Conservation (phyloP, 2,113 vertebrate genomes). For the Dermatemys mawii region DNA sequence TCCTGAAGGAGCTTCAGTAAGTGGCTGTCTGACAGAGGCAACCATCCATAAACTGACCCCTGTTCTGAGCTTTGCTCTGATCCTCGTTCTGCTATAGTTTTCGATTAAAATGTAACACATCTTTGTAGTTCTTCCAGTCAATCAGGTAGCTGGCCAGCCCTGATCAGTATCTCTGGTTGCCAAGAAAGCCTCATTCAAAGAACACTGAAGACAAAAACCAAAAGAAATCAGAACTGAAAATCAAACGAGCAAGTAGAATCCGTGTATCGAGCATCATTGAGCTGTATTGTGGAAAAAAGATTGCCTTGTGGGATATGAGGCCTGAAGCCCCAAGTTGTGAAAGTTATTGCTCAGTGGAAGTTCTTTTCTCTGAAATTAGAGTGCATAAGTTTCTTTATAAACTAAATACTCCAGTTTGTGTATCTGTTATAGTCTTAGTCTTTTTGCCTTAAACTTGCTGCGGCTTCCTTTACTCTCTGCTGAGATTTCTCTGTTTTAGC, state of each 20-base stretch:
- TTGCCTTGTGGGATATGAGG: neutral
- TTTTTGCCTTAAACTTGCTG: neutral
- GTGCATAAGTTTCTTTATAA: fast-evolving
- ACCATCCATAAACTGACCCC: neutral
- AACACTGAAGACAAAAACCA: neutral
- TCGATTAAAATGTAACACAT: neutral
- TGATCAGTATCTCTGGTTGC: neutral
- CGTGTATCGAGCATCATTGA: neutral
- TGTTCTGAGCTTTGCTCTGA: neutral
- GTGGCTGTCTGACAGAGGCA: neutral
- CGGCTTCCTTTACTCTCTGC: neutral
- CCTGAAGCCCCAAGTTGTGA: neutral
- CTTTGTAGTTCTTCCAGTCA: neutral
- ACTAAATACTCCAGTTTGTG: neutral
- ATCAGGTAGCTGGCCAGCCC: neutral
- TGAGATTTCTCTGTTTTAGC: neutral
- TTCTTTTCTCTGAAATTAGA: neutral
- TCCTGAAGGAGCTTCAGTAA: neutral
- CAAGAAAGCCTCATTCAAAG: neutral
- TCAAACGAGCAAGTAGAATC: neutral
- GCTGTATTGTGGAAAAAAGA: fast-evolving
- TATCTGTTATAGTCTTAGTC: neutral
- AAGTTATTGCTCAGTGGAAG: neutral
- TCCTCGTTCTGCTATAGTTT: neutral
- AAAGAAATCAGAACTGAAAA: neutral